Evolutionary conservation across 2,888 invertebrate genomes (phyloP).

Genomic region (Agapostemon virescens): DNA sequence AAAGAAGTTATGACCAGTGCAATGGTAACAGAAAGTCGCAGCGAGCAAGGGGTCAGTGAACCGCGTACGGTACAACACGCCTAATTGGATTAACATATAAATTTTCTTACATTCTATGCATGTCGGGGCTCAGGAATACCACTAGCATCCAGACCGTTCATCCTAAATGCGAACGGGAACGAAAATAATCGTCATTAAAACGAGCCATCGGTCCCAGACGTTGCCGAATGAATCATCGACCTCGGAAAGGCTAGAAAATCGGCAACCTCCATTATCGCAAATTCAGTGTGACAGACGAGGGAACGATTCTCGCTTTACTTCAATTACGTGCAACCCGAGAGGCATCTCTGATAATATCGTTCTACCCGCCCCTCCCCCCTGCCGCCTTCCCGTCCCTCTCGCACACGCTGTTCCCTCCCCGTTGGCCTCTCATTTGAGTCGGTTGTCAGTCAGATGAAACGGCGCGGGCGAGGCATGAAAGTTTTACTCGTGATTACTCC

Average conservation of each 20-base stretch:
- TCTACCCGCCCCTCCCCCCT: neutral
- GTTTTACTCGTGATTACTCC: slow-evolving; percentile 64
- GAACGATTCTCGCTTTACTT: slow-evolving; percentile 28
- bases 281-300: slow-evolving; percentile 28
- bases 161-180: neutral
- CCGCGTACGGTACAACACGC: neutral
- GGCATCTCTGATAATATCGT: slow-evolving; percentile 33
- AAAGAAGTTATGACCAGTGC: neutral
- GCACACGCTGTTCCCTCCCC: slow-evolving; percentile 3
- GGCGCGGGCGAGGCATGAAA: slow-evolving; percentile 59
- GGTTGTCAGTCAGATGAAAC: slow-evolving; percentile 57
- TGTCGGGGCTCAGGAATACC: neutral
- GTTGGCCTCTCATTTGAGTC: slow-evolving; percentile 8
- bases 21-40: neutral
- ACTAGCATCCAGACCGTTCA: neutral
- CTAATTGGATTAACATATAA: neutral
- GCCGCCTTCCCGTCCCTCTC: neutral
- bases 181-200: slow-evolving; percentile 2
- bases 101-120: neutral
- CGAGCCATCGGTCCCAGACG: neutral
- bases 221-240: neutral
- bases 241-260: slow-evolving; percentile 11
- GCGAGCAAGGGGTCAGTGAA: neutral
- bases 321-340: slow-evolving; percentile 43
- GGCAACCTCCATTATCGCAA: neutral